Conservation (phyloP, 2,797 vertebrate genomes). For the Cossypha caffra region DNA sequence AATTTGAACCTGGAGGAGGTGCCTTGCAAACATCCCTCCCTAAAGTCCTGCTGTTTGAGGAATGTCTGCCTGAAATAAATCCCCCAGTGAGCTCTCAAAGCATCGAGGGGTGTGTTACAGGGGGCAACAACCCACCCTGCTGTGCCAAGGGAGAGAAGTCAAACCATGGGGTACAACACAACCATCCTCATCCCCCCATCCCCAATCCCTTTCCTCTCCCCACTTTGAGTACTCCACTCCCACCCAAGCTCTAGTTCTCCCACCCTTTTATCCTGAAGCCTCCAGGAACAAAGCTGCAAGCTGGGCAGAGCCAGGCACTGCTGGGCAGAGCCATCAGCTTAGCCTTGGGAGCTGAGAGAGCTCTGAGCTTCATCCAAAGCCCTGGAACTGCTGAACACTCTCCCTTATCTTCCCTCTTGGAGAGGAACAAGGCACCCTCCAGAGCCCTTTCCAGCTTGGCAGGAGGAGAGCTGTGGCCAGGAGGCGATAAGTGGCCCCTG, state of each 20-base stretch:
- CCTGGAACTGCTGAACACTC: neutral
- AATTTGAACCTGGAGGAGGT: neutral
- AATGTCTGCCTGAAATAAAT: rapidly evolving
- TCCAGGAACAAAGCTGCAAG: neutral
- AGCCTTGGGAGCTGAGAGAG: neutral
- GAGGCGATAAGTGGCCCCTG: neutral
- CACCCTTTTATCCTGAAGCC: neutral
- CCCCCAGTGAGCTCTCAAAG: rapidly evolving
- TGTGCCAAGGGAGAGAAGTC: rapidly evolving
- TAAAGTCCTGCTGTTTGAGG: neutral
- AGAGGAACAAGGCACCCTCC: neutral
- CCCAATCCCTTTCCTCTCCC: neutral
- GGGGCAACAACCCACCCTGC: neutral
- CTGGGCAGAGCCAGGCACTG: neutral
- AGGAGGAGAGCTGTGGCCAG: neutral
- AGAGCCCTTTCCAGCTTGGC: neutral
- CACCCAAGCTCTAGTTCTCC: neutral
- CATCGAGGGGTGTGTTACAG: rapidly evolving
- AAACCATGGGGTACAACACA: neutral
- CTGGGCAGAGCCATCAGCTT: neutral
- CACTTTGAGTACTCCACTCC: rapidly evolving
- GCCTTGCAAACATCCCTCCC: rapidly evolving
- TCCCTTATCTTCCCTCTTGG: neutral
- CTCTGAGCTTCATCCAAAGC: neutral
- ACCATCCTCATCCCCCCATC: rapidly evolving